These are phyloP conservation scores for Muscicapa comitata DNA, from an alignment of 2,797 vertebrate genomes.

Conservation along the genomic window DNA sequence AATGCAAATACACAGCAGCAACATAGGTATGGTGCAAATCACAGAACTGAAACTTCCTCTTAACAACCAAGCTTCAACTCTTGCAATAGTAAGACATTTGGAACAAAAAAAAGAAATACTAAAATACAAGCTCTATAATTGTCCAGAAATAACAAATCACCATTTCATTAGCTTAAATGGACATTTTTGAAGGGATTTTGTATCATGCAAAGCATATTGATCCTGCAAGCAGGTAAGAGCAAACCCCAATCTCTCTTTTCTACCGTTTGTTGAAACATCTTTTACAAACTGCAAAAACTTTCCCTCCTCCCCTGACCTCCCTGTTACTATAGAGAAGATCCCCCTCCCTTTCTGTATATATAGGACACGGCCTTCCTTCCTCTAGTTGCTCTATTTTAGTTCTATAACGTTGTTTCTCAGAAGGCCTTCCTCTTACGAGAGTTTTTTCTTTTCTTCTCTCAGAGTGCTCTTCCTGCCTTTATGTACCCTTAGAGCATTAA, in stretches of 20 bases:
- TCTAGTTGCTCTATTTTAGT: constrained; percentile 55
- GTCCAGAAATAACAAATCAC: not conserved
- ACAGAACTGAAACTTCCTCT: not conserved
- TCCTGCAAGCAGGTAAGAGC: not conserved
- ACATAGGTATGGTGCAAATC: fast-evolving
- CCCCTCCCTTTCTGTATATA: constrained; percentile 37
- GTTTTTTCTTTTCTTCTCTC: constrained; percentile 28
- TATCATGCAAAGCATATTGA: not conserved
- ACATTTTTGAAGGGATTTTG: not conserved
- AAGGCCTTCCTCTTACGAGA: constrained; percentile 16
- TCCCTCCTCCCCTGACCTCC: not conserved
- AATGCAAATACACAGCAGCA: not conserved
- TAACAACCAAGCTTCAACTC: not conserved
- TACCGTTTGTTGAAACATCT: not conserved
- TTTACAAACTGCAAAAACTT: not conserved
- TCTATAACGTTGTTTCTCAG: constrained; percentile 34
- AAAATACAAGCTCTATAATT: not conserved
- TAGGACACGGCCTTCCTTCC: constrained; percentile 63
- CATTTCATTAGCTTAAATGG: not conserved
- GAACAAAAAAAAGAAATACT: not conserved
- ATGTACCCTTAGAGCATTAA: not conserved
- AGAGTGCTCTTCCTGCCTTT: constrained; percentile 30
- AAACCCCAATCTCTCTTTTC: not conserved
- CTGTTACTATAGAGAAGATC: constrained; percentile 6
- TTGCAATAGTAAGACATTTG: not conserved